A percentile compares a stretch with the other conserved stretches of the same genome.
These are phyloP conservation scores for Drosophila insularis DNA, from an alignment of 1,140 invertebrate species.

Conservation along the genomic window DNA sequence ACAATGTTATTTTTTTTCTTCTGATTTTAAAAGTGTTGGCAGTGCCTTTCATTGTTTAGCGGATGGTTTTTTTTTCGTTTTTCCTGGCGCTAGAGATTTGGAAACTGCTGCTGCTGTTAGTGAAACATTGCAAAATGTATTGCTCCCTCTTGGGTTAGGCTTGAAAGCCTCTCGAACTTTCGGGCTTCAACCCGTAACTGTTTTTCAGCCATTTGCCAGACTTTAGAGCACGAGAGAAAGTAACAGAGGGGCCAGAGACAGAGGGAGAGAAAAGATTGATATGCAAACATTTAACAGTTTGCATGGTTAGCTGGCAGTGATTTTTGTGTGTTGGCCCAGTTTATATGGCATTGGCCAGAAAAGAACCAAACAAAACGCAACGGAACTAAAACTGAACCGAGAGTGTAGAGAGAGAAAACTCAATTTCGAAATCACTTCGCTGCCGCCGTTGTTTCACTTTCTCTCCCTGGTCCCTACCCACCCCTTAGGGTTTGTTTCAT, in stretches of 20 bases:
- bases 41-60: conserved; percentile 59
- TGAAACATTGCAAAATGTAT: conserved; percentile 73
- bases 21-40: conserved; percentile 46
- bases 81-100: conserved; percentile 20
- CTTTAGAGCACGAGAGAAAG: background rate
- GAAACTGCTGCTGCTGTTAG: conserved; percentile 30
- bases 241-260: background rate
- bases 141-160: conserved; percentile 66
- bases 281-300: conserved; percentile 73
- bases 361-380: background rate
- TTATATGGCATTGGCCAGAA: conserved; percentile 26
- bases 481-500: conserved; percentile 23
- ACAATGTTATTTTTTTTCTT: conserved; percentile 21
- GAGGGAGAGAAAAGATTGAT: conserved; percentile 59
- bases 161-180: conserved; percentile 40
- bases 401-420: conserved; percentile 36
- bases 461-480: background rate
- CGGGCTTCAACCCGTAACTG: conserved; percentile 19
- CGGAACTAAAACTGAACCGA: background rate
- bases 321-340: conserved; percentile 40
- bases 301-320: conserved; percentile 61
- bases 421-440: conserved; percentile 38
- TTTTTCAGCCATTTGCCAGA: conserved; percentile 28
- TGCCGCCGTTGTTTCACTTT: conserved; percentile 12
- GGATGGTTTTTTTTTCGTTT: conserved; percentile 5